Percentiles rank a stretch among this genome's conserved stretches.
These are phyloP conservation scores for Leptobrachium ailaonicum DNA, from an alignment of 2,113 vertebrate genomes.

Conservation along the genomic window DNA sequence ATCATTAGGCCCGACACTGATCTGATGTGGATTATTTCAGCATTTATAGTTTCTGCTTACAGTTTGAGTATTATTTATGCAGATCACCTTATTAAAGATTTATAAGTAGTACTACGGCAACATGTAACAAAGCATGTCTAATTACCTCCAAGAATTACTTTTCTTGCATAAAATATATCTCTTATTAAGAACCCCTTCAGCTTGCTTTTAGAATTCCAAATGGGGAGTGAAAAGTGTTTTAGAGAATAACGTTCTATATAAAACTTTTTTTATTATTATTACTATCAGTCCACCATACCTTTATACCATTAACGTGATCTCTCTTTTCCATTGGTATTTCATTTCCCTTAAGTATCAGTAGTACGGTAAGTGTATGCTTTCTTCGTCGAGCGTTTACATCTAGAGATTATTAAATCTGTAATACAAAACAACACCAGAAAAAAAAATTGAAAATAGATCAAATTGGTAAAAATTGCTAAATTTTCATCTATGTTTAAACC, in stretches of 20 bases:
- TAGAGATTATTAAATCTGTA: slow-evolving; percentile 8
- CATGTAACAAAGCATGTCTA: too few relatives aligned
- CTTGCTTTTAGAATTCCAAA: too few relatives aligned
- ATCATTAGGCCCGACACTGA: too few relatives aligned
- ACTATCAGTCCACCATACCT: background rate
- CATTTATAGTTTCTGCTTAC: too few relatives aligned
- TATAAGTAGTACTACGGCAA: too few relatives aligned
- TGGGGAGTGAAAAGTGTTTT: background rate
- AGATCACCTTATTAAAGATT: too few relatives aligned
- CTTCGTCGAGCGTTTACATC: background rate
- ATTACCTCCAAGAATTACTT: too few relatives aligned
- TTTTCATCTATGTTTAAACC: slow-evolving; percentile 19
- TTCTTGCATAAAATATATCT: too few relatives aligned
- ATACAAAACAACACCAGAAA: background rate
- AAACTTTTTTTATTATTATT: background rate
- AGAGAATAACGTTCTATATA: background rate
- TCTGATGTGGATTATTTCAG: too few relatives aligned
- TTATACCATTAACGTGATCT: background rate
- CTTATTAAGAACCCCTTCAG: too few relatives aligned
- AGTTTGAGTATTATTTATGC: too few relatives aligned
- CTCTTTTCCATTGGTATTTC: background rate
- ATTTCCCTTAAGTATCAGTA: background rate
- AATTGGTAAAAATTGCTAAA: slow-evolving; percentile 26
- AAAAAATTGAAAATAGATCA: background rate
- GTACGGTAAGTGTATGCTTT: background rate